These are phyloP conservation scores for Hypomesus transpacificus DNA, from an alignment of 2,113 vertebrate species.

Conservation along the genomic window DNA sequence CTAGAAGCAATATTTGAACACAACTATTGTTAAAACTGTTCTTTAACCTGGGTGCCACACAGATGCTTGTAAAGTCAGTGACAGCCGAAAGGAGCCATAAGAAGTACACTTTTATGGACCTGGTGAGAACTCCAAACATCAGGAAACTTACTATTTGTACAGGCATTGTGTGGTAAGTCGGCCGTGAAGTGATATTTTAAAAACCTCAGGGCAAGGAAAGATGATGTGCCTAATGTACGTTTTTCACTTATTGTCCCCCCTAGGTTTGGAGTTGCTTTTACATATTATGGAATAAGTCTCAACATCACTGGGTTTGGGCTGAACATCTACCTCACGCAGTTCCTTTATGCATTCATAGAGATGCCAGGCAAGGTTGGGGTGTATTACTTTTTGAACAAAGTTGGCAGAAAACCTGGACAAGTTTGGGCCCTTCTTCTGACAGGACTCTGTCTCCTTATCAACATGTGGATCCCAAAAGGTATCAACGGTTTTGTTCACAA, in stretches of 20 bases:
- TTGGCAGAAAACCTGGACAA: constrained; percentile 58
- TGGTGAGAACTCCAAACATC: constrained; percentile 66
- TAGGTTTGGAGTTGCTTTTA: constrained; percentile 70
- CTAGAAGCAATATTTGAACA: background rate
- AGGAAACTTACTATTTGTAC: constrained; percentile 61
- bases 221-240: background rate
- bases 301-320: constrained; percentile 59
- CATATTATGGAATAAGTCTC: constrained; percentile 66
- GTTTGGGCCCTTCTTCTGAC: constrained; percentile 49
- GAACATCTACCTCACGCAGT: constrained; percentile 67
- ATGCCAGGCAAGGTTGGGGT: constrained; percentile 56
- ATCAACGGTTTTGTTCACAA: constrained; percentile 8
- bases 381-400: constrained; percentile 39
- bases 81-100: constrained; percentile 26
- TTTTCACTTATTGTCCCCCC: constrained; percentile 5
- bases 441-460: constrained; percentile 70
- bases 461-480: constrained; percentile 71
- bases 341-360: constrained; percentile 61
- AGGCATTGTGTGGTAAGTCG: constrained; percentile 65
- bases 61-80: constrained; percentile 59
- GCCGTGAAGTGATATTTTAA: background rate
- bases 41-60: background rate
- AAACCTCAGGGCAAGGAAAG: background rate
- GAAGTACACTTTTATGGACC: constrained; percentile 64
- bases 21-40: background rate